Base-by-base conservation (phyloP, 2,888 invertebrate genomes). In the Catonia carolina region DNA sequence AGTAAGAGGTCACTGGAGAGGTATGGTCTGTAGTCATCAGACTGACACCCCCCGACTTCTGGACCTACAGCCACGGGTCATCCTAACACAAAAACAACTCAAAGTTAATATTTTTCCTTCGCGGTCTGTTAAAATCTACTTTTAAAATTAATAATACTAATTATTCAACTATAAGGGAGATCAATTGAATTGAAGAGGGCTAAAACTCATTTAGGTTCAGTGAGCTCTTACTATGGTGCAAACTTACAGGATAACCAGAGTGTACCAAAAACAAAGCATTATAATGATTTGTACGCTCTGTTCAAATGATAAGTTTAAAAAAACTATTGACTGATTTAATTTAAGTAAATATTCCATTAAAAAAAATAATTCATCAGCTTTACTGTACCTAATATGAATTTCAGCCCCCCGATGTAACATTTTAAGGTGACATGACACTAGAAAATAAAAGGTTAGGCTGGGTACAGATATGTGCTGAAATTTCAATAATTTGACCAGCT, bases 161-260 rank as follows among this genome's bases (percentile, higher is more conserved):
- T 27, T 27, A 27, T 27, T 27, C 8, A 27, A 27, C 4, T 6
- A 27, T 17, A n/a, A 7, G 47, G 27, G 23, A n/a, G n/a, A n/a
- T n/a, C n/a, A 18, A 22, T n/a, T 15, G 39, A 2, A 14, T 17
- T 12, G 41, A 22, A 37, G 51, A 17, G 52, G 39, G 37, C 37
- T 52, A 52, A 37, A 52, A 52, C 52, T 39, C 37, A 52, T 45
- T 45, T 27, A 45, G 45, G 45, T 45, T 45, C 52, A 52, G 52
- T 52, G 52, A 52, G 41, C 52, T 52, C 52, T 52, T 52, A 52
- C 52, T 52, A 52, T 52, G 20, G 47, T 22, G 15, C 39, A 23
- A 39, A 39, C 52, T 37, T 22, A 39, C 22, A 45, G 45, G 23
- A 45, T 45, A 8, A 45, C 27, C 41, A 51, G 52, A 52, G 52